Base-by-base conservation (phyloP, 2,888 invertebrate genomes). In the Drosophila sordidapex region DNA sequence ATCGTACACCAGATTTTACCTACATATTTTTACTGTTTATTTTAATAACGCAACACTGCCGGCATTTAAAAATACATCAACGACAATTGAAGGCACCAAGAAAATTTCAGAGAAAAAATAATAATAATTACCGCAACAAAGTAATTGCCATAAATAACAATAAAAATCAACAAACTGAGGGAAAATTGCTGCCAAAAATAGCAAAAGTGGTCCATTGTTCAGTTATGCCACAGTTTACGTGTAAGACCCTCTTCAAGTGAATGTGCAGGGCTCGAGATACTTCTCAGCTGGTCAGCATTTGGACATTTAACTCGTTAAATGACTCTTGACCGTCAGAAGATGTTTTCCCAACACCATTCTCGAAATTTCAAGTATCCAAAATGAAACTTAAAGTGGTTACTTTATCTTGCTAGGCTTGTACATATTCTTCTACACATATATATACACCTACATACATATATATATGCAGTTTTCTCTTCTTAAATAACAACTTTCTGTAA, bases 61-160 rank as follows among this genome's bases (percentile, higher is more conserved):
- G 75, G 65, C 90, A 82, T 80, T 87, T 87, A 87, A 87, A 87
- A 87, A 74, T 76, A 74, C 88, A 87, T 87, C 80, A 87, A 67
- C 79, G 68, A 59, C 53, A 61, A 66, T 62, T 21, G 4, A 10
- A 13, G 38, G 27, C 36, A 29, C 11, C 11, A 10, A 40, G 64
- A 60, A 43, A 51, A 67, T 33, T 21, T 21, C 35, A 29, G 18
- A 48, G 43, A 49, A 53, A 60, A 53, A 56, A 60, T 53, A 40
- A 64, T 53, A 40, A 64, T 63, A 76, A 79, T 69, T 68, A 61
- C 74, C 53, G 48, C 69, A 60, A 25, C 63, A 69, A 75, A 74
- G 74, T 76, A 76, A 76, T 78, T 76, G 76, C 64, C 68, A 63
- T 73, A 69, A 64, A 76, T 36, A 70, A 65, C 65, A 65, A 36